Base-by-base conservation (phyloP, 2,113 vertebrate species). In the Pelodiscus sinensis region DNA sequence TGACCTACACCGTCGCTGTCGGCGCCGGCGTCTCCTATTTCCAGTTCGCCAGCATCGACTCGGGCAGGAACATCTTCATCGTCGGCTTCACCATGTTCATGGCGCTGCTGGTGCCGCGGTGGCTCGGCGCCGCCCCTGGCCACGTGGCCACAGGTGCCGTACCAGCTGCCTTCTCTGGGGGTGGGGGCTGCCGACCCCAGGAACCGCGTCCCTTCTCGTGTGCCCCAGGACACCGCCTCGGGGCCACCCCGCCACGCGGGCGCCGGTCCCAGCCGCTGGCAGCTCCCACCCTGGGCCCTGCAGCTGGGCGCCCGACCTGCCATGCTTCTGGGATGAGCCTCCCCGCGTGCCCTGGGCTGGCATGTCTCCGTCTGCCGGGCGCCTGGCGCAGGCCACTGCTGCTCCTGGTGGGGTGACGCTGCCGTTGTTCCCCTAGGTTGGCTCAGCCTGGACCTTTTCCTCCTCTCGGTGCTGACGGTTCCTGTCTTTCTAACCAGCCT, bases 51-150 rank as follows among this genome's bases (percentile, higher is more conserved):
- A 97, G 99, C 92, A 98, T 98, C 7, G 98, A 99, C 95, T 99
- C 99, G 0, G 98, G 98, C 6, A 97, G 99, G 56, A 99, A 99
- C 90, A 98, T 99, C 96, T 99, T 99, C 97, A 98, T 98, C 22
- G 98, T 98, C 0, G 99, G 98, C 73, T 99, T 99, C 22, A 92
- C 98, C 81, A 96, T 99, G 95, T 99, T 99, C 96, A 99, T 98
- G 98, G 98, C 98, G 0, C 94, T 99, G 60, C 96, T 99, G 88
- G 94, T 98, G 81, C 98, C 98, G 0, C 97, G 97, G 54, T 99
- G 98, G 98, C 97, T 99, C 10, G 2, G 92, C 51, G 54, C 71
- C 0, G 88, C 98, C 31, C 95, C 97, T 0, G 60, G 84, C 60
- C 94, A 94, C 50, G 90, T 98, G 65, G 84, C 93, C 86, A 98